Conservation (phyloP, 2,888 invertebrate species). For the Dryocosmus kuriphilus region DNA sequence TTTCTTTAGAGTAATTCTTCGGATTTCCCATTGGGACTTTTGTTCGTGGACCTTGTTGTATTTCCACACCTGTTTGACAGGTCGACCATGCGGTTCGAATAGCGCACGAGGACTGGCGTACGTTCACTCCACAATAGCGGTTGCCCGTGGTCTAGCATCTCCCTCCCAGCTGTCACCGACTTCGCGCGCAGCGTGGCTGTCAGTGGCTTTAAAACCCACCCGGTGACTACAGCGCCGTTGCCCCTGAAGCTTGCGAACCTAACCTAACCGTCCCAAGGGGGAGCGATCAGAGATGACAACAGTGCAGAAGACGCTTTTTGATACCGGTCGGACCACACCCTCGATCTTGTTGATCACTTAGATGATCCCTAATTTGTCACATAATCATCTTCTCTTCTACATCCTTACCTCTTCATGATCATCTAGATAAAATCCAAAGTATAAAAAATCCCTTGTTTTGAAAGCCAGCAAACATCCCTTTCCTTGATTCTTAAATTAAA, state of each 20-base stretch:
- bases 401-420: background rate
- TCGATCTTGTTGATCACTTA: background rate
- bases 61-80: background rate
- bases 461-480: background rate
- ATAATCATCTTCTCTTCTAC: background rate
- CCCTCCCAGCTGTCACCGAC: slow-evolving; percentile 41
- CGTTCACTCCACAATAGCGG: slow-evolving; percentile 56
- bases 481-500: background rate
- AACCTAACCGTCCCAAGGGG: background rate
- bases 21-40: background rate
- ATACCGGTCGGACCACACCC: slow-evolving; percentile 13
- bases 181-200: slow-evolving; percentile 32
- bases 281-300: background rate
- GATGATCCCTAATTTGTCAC: background rate
- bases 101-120: slow-evolving; percentile 19
- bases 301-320: background rate
- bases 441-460: background rate
- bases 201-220: slow-evolving; percentile 22
- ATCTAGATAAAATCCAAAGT: background rate
- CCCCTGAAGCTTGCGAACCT: slow-evolving; percentile 43
- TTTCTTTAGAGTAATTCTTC: background rate
- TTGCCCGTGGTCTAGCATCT: slow-evolving; percentile 41
- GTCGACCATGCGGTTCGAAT: slow-evolving; percentile 26
- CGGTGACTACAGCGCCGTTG: slow-evolving; percentile 31
- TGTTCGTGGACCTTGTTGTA: background rate